Conservation (phyloP, 2,113 vertebrate species). For the Phalacrocorax carbo region DNA sequence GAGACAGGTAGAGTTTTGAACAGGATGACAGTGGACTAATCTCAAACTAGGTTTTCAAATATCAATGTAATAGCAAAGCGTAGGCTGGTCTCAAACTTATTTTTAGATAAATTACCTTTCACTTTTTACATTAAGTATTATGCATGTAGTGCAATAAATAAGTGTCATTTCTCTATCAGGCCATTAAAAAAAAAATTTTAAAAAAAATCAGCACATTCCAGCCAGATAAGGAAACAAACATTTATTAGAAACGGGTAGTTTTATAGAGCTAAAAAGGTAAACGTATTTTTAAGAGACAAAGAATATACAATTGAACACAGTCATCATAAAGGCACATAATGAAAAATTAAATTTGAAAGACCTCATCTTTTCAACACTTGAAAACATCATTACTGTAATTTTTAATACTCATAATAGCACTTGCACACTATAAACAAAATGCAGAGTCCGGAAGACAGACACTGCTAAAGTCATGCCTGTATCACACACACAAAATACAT, state of each 20-base stretch:
- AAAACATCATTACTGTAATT: background rate
- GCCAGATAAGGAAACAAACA: conserved; percentile 14
- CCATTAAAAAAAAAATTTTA: background rate
- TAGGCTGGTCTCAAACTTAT: background rate
- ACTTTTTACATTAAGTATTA: background rate
- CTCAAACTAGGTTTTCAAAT: background rate
- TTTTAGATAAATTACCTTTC: background rate
- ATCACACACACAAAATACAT: background rate
- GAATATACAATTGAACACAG: conserved; percentile 3
- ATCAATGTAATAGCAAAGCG: background rate
- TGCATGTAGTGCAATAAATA: background rate
- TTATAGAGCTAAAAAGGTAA: conserved; percentile 37
- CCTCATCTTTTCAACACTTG: background rate
- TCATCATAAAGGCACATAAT: conserved; percentile 38
- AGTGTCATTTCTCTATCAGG: background rate
- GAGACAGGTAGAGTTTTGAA: background rate
- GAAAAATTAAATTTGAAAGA: background rate
- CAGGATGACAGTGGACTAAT: background rate
- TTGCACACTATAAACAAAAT: conserved; percentile 9
- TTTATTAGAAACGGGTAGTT: conserved; percentile 63
- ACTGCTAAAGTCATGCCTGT: background rate
- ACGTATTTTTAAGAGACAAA: conserved; percentile 15
- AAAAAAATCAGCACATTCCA: background rate
- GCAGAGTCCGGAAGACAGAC: background rate
- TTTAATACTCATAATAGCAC: conserved; percentile 30